Evolutionary conservation across 2,888 invertebrate species (phyloP).

Genomic region (Caenorhabditis angaria): DNA sequence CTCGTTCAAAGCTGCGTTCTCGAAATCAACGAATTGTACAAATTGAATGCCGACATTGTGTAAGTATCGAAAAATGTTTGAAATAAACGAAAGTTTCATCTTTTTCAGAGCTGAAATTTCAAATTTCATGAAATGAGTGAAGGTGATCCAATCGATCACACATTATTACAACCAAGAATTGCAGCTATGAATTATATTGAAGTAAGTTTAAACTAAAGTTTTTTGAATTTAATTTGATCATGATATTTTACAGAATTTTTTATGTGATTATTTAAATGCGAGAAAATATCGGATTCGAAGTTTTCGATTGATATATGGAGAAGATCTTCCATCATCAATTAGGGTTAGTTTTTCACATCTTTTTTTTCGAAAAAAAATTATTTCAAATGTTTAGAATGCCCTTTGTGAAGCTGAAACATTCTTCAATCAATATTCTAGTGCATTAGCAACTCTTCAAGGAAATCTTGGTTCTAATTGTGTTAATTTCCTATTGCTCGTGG

Average conservation of each 20-base stretch:
- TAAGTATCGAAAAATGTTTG: slow-evolving; percentile 23
- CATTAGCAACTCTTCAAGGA: slow-evolving; percentile 43
- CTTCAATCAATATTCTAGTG: slow-evolving; percentile 84
- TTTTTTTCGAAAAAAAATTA: neutral
- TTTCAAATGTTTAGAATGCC: slow-evolving; percentile 50
- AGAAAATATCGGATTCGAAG: slow-evolving; percentile 83
- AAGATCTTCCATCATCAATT: slow-evolving; percentile 88
- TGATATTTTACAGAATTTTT: slow-evolving; percentile 77
- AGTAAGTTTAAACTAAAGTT: slow-evolving; percentile 83
- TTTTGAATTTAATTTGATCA: neutral
- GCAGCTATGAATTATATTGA: slow-evolving; percentile 83
- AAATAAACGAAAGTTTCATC: neutral
- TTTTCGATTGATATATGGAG: slow-evolving; percentile 95
- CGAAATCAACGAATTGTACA: slow-evolving; percentile 48
- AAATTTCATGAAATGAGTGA: too few species aligned
- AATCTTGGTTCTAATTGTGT: slow-evolving; percentile 31
- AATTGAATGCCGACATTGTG: slow-evolving; percentile 44
- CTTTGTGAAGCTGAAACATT: slow-evolving; percentile 77
- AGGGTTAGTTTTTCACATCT: slow-evolving; percentile 73
- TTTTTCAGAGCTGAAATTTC: slow-evolving; percentile 37
- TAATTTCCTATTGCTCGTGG: slow-evolving; percentile 74
- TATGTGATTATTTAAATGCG: slow-evolving; percentile 80
- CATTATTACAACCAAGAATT: slow-evolving; percentile 26
- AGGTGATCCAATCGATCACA: slow-evolving; percentile 11
- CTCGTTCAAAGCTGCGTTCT: slow-evolving; percentile 44